phyloP scores from a whole-genome alignment of 2,113 vertebrate species.

The Anguilla japonica region DNA sequence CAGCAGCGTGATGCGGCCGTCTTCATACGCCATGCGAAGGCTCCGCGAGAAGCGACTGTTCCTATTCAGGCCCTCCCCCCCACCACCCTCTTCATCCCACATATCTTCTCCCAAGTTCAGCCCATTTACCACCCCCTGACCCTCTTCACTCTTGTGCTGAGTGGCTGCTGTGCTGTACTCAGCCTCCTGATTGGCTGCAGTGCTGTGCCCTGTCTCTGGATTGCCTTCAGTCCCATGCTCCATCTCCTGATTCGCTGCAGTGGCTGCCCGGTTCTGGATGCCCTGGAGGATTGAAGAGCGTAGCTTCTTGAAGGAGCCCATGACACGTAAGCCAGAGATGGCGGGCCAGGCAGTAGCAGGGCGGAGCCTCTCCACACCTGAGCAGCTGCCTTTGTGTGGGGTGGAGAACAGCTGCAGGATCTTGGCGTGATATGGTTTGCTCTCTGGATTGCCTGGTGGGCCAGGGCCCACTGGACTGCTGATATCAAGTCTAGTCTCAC shows the following conservation, averaged over 20 bases:
- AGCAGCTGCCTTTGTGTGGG: constrained; percentile 65
- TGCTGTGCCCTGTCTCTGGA: constrained; percentile 45
- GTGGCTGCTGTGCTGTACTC: constrained; percentile 13
- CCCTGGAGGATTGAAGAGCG: constrained; percentile 89
- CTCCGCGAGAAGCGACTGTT: constrained; percentile 86
- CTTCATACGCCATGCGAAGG: constrained; percentile 84
- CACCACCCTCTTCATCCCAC: constrained; percentile 66
- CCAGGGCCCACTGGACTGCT: constrained; percentile 51
- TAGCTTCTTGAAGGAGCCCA: constrained; percentile 92
- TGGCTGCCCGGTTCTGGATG: constrained; percentile 77
- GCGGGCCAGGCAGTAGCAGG: constrained; percentile 76
- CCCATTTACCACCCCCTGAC: constrained; percentile 62
- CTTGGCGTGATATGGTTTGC: constrained; percentile 75
- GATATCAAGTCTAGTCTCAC: too few relatives aligned
- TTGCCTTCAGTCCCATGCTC: constrained; percentile 22
- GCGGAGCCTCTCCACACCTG: constrained; percentile 62
- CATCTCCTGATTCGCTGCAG: constrained; percentile 30
- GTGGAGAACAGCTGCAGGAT: constrained; percentile 81
- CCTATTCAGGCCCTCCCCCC: constrained; percentile 73
- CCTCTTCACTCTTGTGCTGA: constrained; percentile 56
- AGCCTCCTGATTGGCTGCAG: constrained; percentile 31
- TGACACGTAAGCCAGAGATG: constrained; percentile 82
- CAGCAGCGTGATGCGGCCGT: constrained; percentile 82
- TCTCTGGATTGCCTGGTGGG: constrained; percentile 60
- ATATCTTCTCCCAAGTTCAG: constrained; percentile 28